These are phyloP conservation scores for Calameuta idolon DNA, from an alignment of 2,888 invertebrate species.

Conservation along the genomic window DNA sequence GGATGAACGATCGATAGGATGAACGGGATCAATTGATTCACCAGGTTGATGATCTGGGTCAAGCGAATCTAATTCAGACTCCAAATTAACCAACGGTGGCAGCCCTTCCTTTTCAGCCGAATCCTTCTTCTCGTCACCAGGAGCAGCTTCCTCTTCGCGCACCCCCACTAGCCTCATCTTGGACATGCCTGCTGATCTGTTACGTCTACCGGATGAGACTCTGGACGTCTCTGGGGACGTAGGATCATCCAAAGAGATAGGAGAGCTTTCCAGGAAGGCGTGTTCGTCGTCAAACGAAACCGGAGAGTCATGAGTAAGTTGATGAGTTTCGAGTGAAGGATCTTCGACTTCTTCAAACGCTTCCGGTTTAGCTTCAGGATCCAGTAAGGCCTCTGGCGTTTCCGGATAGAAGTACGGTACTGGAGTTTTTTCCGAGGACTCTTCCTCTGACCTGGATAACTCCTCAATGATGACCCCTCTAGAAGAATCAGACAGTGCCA, in stretches of 20 bases:
- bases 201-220: neutral
- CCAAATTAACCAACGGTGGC: neutral
- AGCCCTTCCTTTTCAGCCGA: neutral
- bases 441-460: slow-evolving; percentile 39
- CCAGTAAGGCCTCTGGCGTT: neutral
- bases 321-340: neutral
- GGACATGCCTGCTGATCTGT: neutral
- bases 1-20: neutral
- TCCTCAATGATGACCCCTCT: slow-evolving; percentile 57
- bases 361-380: neutral
- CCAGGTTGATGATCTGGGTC: neutral
- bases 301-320: neutral
- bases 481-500: slow-evolving; percentile 38
- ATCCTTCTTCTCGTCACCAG: slow-evolving; percentile 7
- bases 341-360: neutral
- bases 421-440: neutral
- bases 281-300: slow-evolving; percentile 7
- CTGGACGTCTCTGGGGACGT: slow-evolving; percentile 1
- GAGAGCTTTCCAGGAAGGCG: slow-evolving; percentile 7
- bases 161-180: neutral
- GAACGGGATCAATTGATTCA: neutral
- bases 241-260: slow-evolving; percentile 9
- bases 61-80: slow-evolving; percentile 17
- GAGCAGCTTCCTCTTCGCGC: neutral
- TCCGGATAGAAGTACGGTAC: slow-evolving; percentile 5